Evolutionary conservation across 2,113 vertebrate species (phyloP).

Genomic region (Nestor notabilis): DNA sequence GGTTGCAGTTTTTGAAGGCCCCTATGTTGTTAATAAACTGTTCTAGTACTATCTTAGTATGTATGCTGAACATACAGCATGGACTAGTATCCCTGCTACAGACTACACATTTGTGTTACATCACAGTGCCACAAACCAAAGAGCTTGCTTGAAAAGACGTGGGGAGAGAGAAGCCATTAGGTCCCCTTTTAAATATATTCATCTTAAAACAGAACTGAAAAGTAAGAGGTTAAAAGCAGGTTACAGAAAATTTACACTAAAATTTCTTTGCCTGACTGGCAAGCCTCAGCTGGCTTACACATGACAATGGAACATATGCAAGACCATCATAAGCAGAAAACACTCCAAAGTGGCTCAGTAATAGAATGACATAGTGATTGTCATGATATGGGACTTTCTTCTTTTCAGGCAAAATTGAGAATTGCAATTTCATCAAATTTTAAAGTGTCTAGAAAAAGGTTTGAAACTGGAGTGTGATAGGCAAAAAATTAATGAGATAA

Average conservation of each 20-base stretch:
- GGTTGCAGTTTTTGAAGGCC: background rate
- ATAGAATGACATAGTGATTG: background rate
- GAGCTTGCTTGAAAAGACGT: background rate
- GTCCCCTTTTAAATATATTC: background rate
- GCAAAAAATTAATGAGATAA: background rate
- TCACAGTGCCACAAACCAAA: background rate
- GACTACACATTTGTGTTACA: background rate
- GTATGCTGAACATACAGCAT: background rate
- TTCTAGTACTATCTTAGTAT: background rate
- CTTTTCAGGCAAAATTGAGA: background rate
- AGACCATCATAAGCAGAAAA: background rate
- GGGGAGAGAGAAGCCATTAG: background rate
- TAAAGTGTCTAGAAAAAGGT: background rate
- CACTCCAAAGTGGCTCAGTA: background rate
- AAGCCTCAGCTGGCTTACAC: background rate
- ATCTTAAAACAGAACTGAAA: background rate
- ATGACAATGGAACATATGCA: background rate
- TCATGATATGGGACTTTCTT: background rate
- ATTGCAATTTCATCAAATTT: background rate
- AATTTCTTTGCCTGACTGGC: background rate
- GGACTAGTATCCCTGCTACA: background rate
- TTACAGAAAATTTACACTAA: background rate
- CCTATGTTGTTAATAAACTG: background rate
- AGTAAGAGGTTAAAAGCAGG: background rate
- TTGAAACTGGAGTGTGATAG: background rate